Percentiles rank a stretch among this genome's conserved stretches.
phyloP scores from a whole-genome alignment of 2,797 vertebrate genomes.

The Gallinago nigripennis region DNA sequence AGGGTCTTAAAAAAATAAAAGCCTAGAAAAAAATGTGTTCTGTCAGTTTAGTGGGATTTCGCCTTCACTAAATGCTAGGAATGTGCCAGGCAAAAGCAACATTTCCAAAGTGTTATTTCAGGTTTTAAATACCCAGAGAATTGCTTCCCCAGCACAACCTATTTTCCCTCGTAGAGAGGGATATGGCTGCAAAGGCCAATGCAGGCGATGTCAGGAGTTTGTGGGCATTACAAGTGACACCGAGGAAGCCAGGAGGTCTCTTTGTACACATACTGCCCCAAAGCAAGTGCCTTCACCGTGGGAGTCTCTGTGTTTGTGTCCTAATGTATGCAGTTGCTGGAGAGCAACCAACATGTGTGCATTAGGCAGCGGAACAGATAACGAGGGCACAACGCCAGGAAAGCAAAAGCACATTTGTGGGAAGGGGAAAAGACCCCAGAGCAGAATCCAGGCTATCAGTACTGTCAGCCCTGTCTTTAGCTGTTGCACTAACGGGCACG shows the following conservation, averaged over 20 bases:
- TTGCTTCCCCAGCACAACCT: not conserved
- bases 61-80: not conserved
- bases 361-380: not conserved
- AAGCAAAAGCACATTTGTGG: not conserved
- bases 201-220: not conserved
- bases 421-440: not conserved
- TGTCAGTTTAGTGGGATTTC: not conserved
- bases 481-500: not conserved
- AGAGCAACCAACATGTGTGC: not conserved
- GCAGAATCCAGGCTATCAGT: not conserved
- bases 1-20: not conserved
- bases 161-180: not conserved
- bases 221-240: not conserved
- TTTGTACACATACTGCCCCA: accelerated
- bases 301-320: not conserved
- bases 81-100: not conserved
- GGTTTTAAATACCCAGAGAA: not conserved
- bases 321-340: not conserved
- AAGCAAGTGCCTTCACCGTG: not conserved
- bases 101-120: not conserved
- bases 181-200: not conserved
- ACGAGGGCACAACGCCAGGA: not conserved
- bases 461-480: not conserved
- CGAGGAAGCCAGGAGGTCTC: not conserved
- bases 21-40: not conserved